These are phyloP conservation scores for Candidula unifasciata DNA, from an alignment of 2,888 invertebrate species.

Conservation along the genomic window DNA sequence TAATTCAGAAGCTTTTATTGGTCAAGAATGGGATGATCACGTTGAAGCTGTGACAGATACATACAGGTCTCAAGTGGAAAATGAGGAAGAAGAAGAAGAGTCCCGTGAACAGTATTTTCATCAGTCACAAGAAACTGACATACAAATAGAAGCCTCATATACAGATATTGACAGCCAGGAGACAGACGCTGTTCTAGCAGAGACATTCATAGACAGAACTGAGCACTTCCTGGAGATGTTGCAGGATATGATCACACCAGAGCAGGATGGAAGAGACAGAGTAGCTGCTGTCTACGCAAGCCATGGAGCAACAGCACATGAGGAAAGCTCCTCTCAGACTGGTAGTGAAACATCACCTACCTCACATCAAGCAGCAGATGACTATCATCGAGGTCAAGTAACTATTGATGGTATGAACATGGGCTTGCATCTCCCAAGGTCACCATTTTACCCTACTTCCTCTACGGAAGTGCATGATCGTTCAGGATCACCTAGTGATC, in stretches of 20 bases:
- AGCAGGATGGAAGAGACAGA: slow-evolving; percentile 24
- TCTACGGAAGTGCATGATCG: slow-evolving; percentile 62
- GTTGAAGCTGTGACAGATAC: neutral
- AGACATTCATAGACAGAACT: slow-evolving; percentile 56
- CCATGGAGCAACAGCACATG: neutral
- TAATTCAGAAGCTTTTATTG: slow-evolving; percentile 4
- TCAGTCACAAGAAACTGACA: slow-evolving; percentile 21
- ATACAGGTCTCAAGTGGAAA: neutral
- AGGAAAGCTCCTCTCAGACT: neutral
- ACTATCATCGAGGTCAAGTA: slow-evolving; percentile 33
- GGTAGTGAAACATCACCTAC: slow-evolving; percentile 23
- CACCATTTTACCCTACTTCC: slow-evolving; percentile 57
- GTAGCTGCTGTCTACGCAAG: neutral
- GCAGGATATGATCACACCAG: slow-evolving; percentile 37
- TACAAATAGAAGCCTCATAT: neutral
- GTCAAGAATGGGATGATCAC: neutral
- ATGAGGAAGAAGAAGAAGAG: neutral
- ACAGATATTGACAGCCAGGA: neutral
- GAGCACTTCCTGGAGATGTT: slow-evolving; percentile 57
- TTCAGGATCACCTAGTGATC: slow-evolving; percentile 62
- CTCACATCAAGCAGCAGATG: slow-evolving; percentile 22
- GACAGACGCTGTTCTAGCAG: neutral
- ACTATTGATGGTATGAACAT: slow-evolving; percentile 48
- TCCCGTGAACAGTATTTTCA: neutral
- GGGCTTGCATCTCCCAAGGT: slow-evolving; percentile 49